phyloP scores from a whole-genome alignment of 2,797 vertebrate species.

The Enteromius afrohamiltoni region DNA sequence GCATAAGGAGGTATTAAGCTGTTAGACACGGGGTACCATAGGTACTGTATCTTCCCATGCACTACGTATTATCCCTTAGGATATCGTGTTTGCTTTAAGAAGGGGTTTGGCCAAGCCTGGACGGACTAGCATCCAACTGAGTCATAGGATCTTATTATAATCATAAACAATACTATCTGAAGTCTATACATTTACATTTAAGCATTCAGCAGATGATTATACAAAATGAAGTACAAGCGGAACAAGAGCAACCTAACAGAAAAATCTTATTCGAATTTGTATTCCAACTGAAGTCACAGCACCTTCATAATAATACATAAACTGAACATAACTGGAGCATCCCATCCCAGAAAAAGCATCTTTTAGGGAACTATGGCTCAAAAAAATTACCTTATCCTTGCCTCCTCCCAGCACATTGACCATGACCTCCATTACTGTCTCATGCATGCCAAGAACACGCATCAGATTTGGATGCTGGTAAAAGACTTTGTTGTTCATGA shows the following conservation, averaged over 20 bases:
- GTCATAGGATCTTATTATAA: constrained; percentile 10
- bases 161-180: neutral
- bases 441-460: constrained; percentile 98
- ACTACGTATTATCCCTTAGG: neutral
- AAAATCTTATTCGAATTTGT: neutral
- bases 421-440: constrained; percentile 99
- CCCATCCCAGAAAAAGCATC: neutral
- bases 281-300: neutral
- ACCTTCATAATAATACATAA: neutral
- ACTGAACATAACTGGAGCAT: neutral
- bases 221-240: neutral
- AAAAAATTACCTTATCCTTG: constrained; percentile 87
- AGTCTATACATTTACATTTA: neutral
- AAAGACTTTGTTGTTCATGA: constrained; percentile 99
- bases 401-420: constrained; percentile 96
- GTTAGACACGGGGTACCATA: constrained; percentile 56
- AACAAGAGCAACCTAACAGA: neutral
- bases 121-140: constrained; percentile 11
- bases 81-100: constrained; percentile 1
- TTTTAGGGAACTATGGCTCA: neutral
- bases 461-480: constrained; percentile 99
- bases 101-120: neutral
- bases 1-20: constrained; percentile 60
- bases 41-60: neutral
- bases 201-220: neutral